These are phyloP conservation scores for Tenualosa ilisha DNA, from an alignment of 2,797 vertebrate genomes.

Conservation along the genomic window DNA sequence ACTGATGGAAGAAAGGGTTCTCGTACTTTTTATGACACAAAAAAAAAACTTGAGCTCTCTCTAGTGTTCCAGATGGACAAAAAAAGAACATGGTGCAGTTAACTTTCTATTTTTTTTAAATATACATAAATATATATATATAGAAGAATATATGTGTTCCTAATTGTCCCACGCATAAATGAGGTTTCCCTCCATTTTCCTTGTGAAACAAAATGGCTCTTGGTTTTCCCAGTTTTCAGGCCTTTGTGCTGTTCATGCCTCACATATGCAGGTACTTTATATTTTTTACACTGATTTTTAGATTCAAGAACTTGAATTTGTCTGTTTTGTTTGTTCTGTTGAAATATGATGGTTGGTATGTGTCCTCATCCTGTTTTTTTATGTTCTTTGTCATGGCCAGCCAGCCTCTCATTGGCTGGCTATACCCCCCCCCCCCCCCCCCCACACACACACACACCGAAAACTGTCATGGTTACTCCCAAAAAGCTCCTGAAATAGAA, in stretches of 20 bases:
- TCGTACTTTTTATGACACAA: slow-evolving; percentile 3
- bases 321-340: slow-evolving; percentile 43
- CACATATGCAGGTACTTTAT: slow-evolving; percentile 75
- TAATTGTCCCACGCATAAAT: slow-evolving; percentile 36
- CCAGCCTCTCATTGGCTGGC: slow-evolving; percentile 9
- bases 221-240: slow-evolving; percentile 41
- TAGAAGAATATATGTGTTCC: slow-evolving; percentile 21
- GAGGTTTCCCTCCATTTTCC: slow-evolving; percentile 42
- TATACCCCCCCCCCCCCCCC: slow-evolving; percentile 19
- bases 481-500: slow-evolving; percentile 39
- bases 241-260: slow-evolving; percentile 50
- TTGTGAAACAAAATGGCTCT: slow-evolving; percentile 40
- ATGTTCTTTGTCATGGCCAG: slow-evolving; percentile 30
- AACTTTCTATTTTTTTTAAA: slow-evolving; percentile 42
- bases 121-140: slow-evolving; percentile 37
- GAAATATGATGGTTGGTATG: slow-evolving; percentile 59
- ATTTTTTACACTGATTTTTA: slow-evolving; percentile 67
- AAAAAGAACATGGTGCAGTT: slow-evolving; percentile 51
- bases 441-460: background rate
- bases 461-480: background rate
- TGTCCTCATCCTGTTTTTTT: slow-evolving; percentile 40
- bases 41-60: background rate
- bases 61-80: slow-evolving; percentile 39
- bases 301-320: slow-evolving; percentile 61
- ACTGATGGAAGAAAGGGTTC: background rate